Evolutionary conservation across 2,888 invertebrate species (phyloP).

Genomic region (Eupithecia subfuscata): DNA sequence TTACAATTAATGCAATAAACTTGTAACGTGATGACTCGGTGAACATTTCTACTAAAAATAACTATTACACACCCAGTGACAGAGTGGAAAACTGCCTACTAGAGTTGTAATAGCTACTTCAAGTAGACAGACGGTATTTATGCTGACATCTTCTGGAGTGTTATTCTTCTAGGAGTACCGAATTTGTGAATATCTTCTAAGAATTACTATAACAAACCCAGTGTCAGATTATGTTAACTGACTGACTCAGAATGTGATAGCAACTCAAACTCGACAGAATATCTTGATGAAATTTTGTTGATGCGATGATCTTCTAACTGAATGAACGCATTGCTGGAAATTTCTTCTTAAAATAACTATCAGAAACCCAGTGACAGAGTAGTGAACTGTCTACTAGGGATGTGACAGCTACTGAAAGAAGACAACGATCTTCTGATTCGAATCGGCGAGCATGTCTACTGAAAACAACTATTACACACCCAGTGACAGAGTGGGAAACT

Average conservation of each 20-base stretch:
- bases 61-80: slow-evolving; percentile 26
- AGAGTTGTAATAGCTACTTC: slow-evolving; percentile 37
- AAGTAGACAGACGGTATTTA: neutral
- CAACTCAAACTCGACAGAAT: neutral
- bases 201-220: slow-evolving; percentile 30
- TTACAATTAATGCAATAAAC: neutral
- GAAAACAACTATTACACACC: slow-evolving; percentile 22
- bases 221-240: slow-evolving; percentile 43
- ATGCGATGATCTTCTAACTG: too few relatives aligned
- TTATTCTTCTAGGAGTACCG: neutral
- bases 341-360: neutral
- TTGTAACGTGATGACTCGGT: slow-evolving; percentile 27
- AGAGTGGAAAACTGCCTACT: slow-evolving; percentile 36
- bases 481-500: slow-evolving; percentile 42
- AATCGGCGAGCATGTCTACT: neutral
- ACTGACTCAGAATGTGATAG: slow-evolving; percentile 35
- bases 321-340: neutral
- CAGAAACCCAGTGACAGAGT: slow-evolving; percentile 41
- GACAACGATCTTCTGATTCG: neutral
- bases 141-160: neutral
- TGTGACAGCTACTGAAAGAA: slow-evolving; percentile 31
- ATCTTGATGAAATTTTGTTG: too few relatives aligned
- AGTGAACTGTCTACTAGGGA: slow-evolving; percentile 41
- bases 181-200: neutral
- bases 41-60: slow-evolving; percentile 40